Percentiles rank a stretch among this genome's conserved stretches.
These are phyloP conservation scores for Miniopterus natalensis DNA, from an alignment of 2,113 vertebrate genomes.

Conservation along the genomic window DNA sequence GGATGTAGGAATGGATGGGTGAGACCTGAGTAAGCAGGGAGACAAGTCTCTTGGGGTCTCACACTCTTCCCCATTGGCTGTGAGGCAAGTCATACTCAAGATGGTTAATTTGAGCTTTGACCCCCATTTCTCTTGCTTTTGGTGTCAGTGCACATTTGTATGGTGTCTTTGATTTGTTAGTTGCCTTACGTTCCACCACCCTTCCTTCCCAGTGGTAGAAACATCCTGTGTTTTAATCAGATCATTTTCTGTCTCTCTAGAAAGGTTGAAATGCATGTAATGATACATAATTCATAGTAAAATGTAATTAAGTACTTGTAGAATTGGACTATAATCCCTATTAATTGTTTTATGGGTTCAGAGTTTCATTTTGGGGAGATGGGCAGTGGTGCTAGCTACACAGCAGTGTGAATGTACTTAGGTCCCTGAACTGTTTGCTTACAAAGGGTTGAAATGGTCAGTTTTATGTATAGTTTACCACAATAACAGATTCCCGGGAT, in stretches of 20 bases:
- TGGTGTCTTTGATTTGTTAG: rapidly evolving
- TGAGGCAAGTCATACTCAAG: neutral
- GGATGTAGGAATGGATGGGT: rapidly evolving
- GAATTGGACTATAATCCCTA: neutral
- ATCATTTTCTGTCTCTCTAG: neutral
- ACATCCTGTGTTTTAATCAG: neutral
- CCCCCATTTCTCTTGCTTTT: neutral
- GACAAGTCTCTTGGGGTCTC: no score
- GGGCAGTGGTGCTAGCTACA: neutral
- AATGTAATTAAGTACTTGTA: neutral
- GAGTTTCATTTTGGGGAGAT: neutral
- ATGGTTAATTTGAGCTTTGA: neutral
- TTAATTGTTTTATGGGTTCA: neutral
- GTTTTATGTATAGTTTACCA: neutral
- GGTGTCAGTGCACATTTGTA: no score
- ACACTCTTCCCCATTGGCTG: rapidly evolving
- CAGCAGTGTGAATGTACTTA: neutral
- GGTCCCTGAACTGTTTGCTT: neutral
- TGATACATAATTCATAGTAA: neutral
- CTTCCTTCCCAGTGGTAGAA: neutral
- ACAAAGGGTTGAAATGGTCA: neutral
- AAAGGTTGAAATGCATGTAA: neutral
- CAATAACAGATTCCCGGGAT: neutral
- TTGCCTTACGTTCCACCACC: neutral
- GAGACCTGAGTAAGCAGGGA: neutral